phyloP scores from a whole-genome alignment of 2,888 invertebrate genomes.

The Lutraria lutraria region DNA sequence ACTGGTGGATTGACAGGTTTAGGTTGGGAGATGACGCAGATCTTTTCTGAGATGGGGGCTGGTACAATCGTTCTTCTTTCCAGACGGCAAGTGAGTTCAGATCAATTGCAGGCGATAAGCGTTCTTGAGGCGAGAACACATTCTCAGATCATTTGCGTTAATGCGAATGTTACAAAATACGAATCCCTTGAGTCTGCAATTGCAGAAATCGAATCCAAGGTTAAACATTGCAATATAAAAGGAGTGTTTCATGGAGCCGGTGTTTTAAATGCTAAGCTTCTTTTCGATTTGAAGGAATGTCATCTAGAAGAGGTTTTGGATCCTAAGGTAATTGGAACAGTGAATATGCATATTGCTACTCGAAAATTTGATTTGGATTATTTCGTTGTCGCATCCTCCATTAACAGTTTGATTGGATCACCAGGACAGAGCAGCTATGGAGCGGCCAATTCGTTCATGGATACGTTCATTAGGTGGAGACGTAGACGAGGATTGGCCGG shows the following conservation, averaged over 20 bases:
- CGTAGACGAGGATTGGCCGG: slow-evolving; percentile 64
- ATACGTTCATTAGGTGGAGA: no score
- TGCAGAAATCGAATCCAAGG: slow-evolving; percentile 34
- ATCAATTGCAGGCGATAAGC: slow-evolving; percentile 51
- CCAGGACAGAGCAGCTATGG: no score
- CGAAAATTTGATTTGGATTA: slow-evolving; percentile 36
- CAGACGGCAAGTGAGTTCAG: slow-evolving; percentile 48
- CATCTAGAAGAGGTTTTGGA: slow-evolving; percentile 45
- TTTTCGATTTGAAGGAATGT: slow-evolving; percentile 64
- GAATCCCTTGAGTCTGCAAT: slow-evolving; percentile 60
- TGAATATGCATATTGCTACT: slow-evolving; percentile 76
- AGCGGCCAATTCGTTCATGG: no score
- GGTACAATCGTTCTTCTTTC: slow-evolving; percentile 65
- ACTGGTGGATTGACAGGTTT: slow-evolving; percentile 77
- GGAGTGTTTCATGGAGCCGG: slow-evolving; percentile 79
- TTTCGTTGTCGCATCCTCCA: no score
- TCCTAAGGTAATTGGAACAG: slow-evolving; percentile 22
- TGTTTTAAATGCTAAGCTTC: slow-evolving; percentile 67
- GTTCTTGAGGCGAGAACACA: neutral
- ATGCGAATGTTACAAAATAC: slow-evolving; percentile 69
- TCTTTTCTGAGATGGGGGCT: slow-evolving; percentile 72
- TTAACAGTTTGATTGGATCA: no score
- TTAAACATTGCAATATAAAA: slow-evolving; percentile 46
- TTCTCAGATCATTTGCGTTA: slow-evolving; percentile 47
- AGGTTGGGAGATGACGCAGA: slow-evolving; percentile 72